Conservation (phyloP, 2,797 vertebrate species). For the Cossypha niveicapilla region DNA sequence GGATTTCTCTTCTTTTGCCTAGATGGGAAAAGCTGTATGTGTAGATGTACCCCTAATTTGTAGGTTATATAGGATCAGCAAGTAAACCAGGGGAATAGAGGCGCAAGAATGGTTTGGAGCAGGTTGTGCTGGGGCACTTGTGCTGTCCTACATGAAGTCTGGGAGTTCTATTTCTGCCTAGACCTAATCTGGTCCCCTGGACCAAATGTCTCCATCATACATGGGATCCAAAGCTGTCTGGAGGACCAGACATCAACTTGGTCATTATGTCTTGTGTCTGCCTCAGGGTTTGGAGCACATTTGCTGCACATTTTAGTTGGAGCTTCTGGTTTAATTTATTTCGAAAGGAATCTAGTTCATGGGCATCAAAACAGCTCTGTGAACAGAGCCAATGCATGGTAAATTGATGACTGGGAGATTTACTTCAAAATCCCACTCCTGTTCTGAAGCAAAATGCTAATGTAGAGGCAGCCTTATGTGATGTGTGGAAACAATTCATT, state of each 20-base stretch:
- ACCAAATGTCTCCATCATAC: accelerated
- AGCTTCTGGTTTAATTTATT: slow-evolving; percentile 27
- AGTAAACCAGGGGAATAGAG: neutral
- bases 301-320: neutral
- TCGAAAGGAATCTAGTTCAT: neutral
- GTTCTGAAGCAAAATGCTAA: slow-evolving; percentile 19
- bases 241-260: neutral
- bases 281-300: neutral
- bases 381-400: neutral
- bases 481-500: slow-evolving; percentile 34
- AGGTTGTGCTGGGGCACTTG: neutral
- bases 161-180: neutral
- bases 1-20: neutral
- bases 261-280: neutral
- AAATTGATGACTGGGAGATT: slow-evolving; percentile 28
- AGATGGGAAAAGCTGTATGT: neutral
- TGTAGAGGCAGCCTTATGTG: slow-evolving; percentile 18
- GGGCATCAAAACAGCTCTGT: slow-evolving; percentile 5
- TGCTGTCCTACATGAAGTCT: neutral
- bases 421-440: slow-evolving; percentile 33
- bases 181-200: neutral
- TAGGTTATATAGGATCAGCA: neutral
- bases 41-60: neutral
- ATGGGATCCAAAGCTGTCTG: neutral
- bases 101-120: neutral